Evolutionary conservation across 2,888 invertebrate genomes (phyloP), one percentile per base, ranked within the genome.

Genomic region (Heliconius ethilla): DNA sequence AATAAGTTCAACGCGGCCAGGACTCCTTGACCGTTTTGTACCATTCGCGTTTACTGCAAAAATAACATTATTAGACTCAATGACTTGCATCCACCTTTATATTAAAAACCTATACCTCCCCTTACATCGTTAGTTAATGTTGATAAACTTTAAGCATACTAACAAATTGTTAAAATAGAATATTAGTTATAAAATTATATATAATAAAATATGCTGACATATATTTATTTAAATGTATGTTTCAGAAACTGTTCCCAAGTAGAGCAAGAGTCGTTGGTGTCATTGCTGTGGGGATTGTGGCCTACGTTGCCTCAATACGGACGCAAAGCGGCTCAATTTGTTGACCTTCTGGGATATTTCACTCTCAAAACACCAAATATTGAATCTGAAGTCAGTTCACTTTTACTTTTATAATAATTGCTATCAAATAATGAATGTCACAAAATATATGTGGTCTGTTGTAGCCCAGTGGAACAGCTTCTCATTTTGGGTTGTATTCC

Each of bases 271-370:
- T 94, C 95, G 2, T 89, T 99, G 51, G 95, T 99, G 15, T 97
- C 97, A 74, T 94, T 98, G 51, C 93, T 99, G 86, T 99, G 99
- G 99, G 96, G 96, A 70, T 94, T 99, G 82, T 99, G 99, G 99
- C 98, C 98, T 1, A 94, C 97, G 72, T 93, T 99, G 77, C 98
- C 98, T 2, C 96, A 97, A 77, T 98, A 98, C 88, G 99, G 99
- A 0, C 96, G 98, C 3, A 98, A 99, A 90, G 99, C 99, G 0
- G 97, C 98, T 0, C 99, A 99, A 90, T 99, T 99, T 92, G 99
- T 99, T 0, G 99, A 99, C 90, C 95, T 99, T 0, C 95, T 99
- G 10, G 99, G 99, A 0, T 99, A 98, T 90, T 98, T 99, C 88
- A 98, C 99, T 0, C 95, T 99, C 33, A 98, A 98, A 89, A 98